These are phyloP conservation scores for Apotomis turbidana DNA, from an alignment of 2,888 invertebrate species.

Conservation along the genomic window DNA sequence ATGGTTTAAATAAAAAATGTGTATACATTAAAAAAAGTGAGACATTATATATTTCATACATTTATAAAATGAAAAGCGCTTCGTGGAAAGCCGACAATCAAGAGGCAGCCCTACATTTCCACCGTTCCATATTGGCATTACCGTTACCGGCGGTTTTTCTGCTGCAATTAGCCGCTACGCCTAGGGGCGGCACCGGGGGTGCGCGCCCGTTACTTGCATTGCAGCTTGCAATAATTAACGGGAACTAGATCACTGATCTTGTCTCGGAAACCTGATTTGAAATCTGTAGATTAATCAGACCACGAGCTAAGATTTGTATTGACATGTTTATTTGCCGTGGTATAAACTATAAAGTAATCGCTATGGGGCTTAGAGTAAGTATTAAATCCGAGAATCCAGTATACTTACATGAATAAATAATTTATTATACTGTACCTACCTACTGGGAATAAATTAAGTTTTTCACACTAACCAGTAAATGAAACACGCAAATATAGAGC, in stretches of 20 bases:
- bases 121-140: slow-evolving; percentile 11
- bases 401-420: no score
- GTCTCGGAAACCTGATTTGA: neutral
- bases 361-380: no score
- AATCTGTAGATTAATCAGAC: slow-evolving; percentile 2
- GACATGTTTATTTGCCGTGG: neutral
- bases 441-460: no score
- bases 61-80: neutral
- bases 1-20: slow-evolving; percentile 6
- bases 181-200: slow-evolving; percentile 30
- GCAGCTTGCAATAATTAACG: slow-evolving; percentile 29
- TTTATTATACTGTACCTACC: no score
- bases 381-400: no score
- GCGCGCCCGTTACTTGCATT: slow-evolving; percentile 27
- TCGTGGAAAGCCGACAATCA: slow-evolving; percentile 18
- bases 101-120: slow-evolving; percentile 14
- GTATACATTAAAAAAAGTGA: no score
- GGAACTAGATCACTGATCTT: slow-evolving; percentile 24
- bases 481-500: no score
- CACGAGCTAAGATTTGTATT: neutral
- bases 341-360: no score
- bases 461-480: no score
- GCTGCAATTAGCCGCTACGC: slow-evolving; percentile 30
- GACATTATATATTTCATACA: no score
- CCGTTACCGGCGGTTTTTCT: slow-evolving; percentile 31